These are phyloP conservation scores for human DNA, from an alignment of 2,113 vertebrate genomes.

Conservation along the genomic window DNA sequence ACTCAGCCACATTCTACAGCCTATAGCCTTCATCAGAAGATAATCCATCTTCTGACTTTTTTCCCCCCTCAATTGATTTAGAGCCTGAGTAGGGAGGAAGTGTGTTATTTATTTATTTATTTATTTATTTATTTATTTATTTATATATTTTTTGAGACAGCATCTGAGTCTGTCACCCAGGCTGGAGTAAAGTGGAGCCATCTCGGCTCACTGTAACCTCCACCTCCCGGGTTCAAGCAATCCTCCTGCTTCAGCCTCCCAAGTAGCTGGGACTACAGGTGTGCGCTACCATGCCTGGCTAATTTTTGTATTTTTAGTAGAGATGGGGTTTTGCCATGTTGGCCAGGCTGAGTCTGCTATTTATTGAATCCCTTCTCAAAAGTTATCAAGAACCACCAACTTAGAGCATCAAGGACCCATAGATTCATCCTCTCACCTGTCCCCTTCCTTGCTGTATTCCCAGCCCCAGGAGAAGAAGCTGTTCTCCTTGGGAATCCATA, in stretches of 20 bases:
- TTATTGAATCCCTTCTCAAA: neutral
- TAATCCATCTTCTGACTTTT: neutral
- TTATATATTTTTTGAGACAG: too few relatives aligned
- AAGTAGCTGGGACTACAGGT: too few relatives aligned
- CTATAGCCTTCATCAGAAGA: neutral
- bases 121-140: too few relatives aligned
- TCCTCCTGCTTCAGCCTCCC: too few relatives aligned
- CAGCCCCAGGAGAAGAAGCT: neutral
- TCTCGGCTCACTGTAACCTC: too few relatives aligned
- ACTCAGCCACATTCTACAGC: neutral
- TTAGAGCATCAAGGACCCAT: neutral
- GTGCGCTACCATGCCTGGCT: too few relatives aligned
- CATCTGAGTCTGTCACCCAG: too few relatives aligned
- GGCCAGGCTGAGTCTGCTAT: neutral
- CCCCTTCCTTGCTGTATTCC: neutral
- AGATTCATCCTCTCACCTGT: neutral
- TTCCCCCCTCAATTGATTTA: neutral
- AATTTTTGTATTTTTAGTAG: too few relatives aligned
- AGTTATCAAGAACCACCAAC: neutral
- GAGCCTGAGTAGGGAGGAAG: neutral
- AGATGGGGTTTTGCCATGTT: too few relatives aligned
- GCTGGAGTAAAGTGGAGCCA: too few relatives aligned
- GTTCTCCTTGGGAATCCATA: neutral
- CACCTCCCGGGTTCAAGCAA: too few relatives aligned
- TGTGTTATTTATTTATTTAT: too few relatives aligned